Conservation (phyloP, 1,140 invertebrate genomes). For the Leptestheria dahalacensis region DNA sequence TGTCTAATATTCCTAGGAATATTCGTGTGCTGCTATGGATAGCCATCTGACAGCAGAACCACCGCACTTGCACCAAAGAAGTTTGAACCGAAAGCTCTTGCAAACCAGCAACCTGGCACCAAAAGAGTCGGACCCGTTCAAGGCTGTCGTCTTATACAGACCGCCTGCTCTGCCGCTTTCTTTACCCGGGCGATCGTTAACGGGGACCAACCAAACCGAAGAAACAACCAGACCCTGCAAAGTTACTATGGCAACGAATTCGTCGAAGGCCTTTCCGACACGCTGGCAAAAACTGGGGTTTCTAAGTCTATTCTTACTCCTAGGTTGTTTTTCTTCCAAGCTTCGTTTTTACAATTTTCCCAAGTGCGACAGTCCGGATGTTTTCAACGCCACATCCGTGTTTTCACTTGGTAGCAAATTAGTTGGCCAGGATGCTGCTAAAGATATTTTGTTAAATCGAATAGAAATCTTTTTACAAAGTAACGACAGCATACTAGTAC, state of each 20-base stretch:
- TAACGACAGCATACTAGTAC: not conserved
- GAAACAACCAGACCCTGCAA: not conserved
- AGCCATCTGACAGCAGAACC: not conserved
- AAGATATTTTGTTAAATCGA: not conserved
- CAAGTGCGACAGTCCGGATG: too few relatives aligned
- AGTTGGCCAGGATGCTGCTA: not conserved
- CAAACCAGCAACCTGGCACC: not conserved
- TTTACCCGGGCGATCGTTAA: not conserved
- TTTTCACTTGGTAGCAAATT: too few relatives aligned
- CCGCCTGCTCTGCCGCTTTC: not conserved
- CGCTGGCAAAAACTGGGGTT: too few relatives aligned
- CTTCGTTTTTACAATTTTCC: too few relatives aligned
- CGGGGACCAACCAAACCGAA: not conserved
- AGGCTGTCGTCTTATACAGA: not conserved
- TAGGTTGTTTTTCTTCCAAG: too few relatives aligned
- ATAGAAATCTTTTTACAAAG: not conserved
- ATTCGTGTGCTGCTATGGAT: not conserved
- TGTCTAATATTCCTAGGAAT: not conserved
- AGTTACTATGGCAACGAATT: too few relatives aligned
- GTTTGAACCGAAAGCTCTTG: not conserved
- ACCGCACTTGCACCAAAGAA: not conserved
- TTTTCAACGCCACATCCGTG: too few relatives aligned
- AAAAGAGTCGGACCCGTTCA: not conserved
- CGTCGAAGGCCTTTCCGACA: not conserved
- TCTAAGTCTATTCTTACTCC: too few relatives aligned